Base-by-base conservation (phyloP, 2,888 invertebrate genomes). In the Tethea ocularis region DNA sequence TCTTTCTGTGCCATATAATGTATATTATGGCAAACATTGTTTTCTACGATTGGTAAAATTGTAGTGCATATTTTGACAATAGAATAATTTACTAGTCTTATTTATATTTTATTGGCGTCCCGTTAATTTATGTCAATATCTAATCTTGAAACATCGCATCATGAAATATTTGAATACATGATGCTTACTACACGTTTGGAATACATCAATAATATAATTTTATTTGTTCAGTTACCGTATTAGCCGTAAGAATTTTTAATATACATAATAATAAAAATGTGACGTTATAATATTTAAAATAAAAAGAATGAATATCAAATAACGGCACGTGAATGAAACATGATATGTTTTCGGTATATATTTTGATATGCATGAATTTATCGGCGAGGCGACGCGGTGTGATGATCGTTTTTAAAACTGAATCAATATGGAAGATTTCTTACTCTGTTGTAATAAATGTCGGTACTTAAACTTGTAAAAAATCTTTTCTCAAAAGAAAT, bases 351-450 rank as follows among this genome's bases (percentile, higher is more conserved):
- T 86, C 78, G 84, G 84, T 84, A 90, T 89, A 90, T 91, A 91
- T 91, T 91, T 91, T 91, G 89, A 90, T 91, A 91, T 84, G 83
- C 81, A 82, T 86, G 83, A 83, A 86, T 91, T 89, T 91, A 88
- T 85, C 78, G 80, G 82, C 77, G 83, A 83, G 75, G 73, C 72
- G 66, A 75, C 77, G 79, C 70, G 78, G 75, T 75, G 72, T 68
- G 69, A 69, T 71, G 73, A 73, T 72, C 69, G 72, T 75, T 82
- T 82, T 78, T 83, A 82, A 78, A 77, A 75, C 67, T 72, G 72
- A 74, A 75, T 78, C 71, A 74, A 74, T 74, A 69, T 72, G 72
- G 71, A 57, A 69, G 53, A 67, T 78, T 79, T 78, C 75, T 79
- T 76, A 75, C 65, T 79, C 69, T 78, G 72, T 82, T 85, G 82